Conservation (phyloP, 2,888 invertebrate species). For the Lasioglossum figueresi region DNA sequence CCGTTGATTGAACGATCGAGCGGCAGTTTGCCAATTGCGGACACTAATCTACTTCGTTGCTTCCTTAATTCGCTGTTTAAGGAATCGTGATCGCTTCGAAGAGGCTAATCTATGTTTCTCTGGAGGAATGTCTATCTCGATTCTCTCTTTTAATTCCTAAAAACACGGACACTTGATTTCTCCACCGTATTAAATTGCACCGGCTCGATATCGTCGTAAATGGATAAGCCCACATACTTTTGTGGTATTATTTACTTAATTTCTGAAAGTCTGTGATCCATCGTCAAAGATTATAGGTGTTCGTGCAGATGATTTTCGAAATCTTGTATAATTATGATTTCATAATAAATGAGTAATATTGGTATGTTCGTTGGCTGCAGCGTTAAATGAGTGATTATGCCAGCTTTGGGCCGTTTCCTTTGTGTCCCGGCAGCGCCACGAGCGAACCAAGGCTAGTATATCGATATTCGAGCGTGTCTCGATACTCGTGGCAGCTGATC, state of each 20-base stretch:
- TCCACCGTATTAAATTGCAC: neutral
- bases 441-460: constrained; percentile 24
- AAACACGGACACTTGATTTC: neutral
- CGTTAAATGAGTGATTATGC: neutral
- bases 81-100: neutral
- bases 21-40: neutral
- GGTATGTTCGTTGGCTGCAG: neutral
- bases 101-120: neutral
- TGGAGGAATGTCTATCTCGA: neutral
- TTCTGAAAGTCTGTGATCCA: too few species aligned
- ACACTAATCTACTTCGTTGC: neutral
- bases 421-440: neutral
- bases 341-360: neutral
- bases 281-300: too few species aligned
- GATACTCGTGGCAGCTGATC: constrained; percentile 57
- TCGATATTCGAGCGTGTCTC: constrained; percentile 46
- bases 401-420: neutral
- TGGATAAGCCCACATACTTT: too few species aligned
- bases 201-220: too few species aligned
- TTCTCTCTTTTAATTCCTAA: neutral
- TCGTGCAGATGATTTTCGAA: too few species aligned
- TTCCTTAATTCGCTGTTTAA: neutral
- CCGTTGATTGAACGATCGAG: neutral
- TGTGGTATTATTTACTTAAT: too few species aligned
- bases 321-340: neutral